These are phyloP conservation scores for Coremacera marginata DNA, from an alignment of 2,888 invertebrate genomes.

Conservation along the genomic window DNA sequence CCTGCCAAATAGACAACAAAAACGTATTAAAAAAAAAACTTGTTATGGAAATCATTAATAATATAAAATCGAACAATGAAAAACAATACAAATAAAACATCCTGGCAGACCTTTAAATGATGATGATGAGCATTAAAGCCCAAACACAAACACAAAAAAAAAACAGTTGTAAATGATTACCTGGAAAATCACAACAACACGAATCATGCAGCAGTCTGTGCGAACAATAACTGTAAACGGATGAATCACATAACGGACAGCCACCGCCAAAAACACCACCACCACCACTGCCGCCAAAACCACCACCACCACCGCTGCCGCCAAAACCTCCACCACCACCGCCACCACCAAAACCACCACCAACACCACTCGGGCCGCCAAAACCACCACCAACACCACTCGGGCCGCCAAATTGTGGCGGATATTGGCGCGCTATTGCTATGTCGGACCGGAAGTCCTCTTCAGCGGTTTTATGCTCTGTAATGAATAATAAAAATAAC, in stretches of 20 bases:
- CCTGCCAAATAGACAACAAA: conserved; percentile 35
- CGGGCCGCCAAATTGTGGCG: conserved; percentile 14
- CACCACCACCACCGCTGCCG: neutral
- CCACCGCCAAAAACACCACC: conserved; percentile 48
- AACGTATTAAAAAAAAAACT: neutral
- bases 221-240: conserved; percentile 82
- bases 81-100: neutral
- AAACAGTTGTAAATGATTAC: conserved; percentile 60
- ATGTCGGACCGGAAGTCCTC: conserved; percentile 6
- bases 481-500: neutral
- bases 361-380: neutral
- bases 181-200: conserved; percentile 76
- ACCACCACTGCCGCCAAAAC: neutral
- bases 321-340: neutral
- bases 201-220: conserved; percentile 82
- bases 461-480: neutral
- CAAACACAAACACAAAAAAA: conserved; percentile 2
- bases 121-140: conserved; percentile 11
- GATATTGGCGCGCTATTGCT: neutral
- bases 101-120: neutral
- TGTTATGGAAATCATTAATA: conserved; percentile 27
- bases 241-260: conserved; percentile 83
- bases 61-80: neutral
- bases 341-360: neutral
- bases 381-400: neutral